Base-by-base conservation (phyloP, 1,140 invertebrate species). In the Drosophila mayri region DNA sequence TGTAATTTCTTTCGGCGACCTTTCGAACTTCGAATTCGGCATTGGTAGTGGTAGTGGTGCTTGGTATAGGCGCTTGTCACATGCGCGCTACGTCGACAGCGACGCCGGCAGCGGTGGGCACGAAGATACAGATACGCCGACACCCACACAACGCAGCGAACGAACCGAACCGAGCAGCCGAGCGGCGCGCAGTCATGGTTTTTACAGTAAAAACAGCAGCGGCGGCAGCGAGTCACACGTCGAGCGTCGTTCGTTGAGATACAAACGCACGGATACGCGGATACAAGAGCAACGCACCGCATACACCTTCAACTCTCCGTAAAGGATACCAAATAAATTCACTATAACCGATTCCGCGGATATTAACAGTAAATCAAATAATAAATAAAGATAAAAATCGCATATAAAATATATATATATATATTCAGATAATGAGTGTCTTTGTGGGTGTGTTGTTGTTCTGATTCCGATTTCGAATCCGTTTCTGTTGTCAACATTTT, bases 401-500 rank as follows among this genome's bases (percentile, higher is more conserved):
- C 55, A n/a, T 41, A 9, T n/a, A n/a, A 35, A 40, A 20, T 28
- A 52, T 10, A n/a, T 18, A 49, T 1, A 20, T 25, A 64, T 35
- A 35, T 44, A 52, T 44, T 40, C 20, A 41, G 54, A 46, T 49
- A 50, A 40, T 67, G 66, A 46, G 63, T 32, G 63, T 67, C 44
- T 68, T 32, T 60, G 68, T 72, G 70, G 50, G 52, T 72, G 67
- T 59, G 66, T 72, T 71, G 65, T 67, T 67, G 44, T 67, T 68
- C 62, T 55, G 52, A 55, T 65, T 43, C 55, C 57, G 55, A 43
- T 65, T 60, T 22, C 38, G 50, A 55, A 38, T 55, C 47, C 65
- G 64, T 72, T 71, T 76, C 55, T 68, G 73, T 62, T 78, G 76
- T 78, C 76, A 78, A 78, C 76, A 78, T 64, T 78, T 78, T 78